Conservation (phyloP, 2,888 invertebrate genomes). For the Priocnemis perturbator region DNA sequence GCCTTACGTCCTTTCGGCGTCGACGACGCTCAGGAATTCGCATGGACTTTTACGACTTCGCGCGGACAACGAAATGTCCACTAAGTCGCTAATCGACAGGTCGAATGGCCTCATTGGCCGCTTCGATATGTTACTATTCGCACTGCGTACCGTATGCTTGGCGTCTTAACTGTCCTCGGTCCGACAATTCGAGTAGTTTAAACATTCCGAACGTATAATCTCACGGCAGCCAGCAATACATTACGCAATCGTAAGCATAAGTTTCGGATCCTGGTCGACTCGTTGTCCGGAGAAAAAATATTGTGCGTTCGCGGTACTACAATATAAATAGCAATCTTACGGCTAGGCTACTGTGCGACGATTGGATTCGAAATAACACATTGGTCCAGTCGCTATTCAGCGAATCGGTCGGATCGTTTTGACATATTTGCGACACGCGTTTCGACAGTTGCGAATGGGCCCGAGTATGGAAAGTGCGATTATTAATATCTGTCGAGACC, state of each 20-base stretch:
- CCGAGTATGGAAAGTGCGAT: slow-evolving; percentile 23
- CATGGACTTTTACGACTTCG: too few relatives aligned
- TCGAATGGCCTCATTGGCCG: too few relatives aligned
- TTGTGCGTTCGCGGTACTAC: neutral
- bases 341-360: slow-evolving; percentile 1
- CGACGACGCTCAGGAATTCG: too few relatives aligned
- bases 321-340: slow-evolving; percentile 29
- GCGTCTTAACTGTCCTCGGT: slow-evolving; percentile 8
- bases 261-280: too few relatives aligned
- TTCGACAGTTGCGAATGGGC: slow-evolving; percentile 16
- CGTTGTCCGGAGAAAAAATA: too few relatives aligned
- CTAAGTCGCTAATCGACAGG: too few relatives aligned
- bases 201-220: too few relatives aligned
- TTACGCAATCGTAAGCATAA: too few relatives aligned
- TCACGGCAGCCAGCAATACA: too few relatives aligned
- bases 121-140: neutral
- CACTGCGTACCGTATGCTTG: slow-evolving; percentile 5
- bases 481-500: slow-evolving; percentile 15
- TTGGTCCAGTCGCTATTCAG: neutral
- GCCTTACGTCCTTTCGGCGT: too few relatives aligned
- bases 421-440: slow-evolving; percentile 5
- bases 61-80: too few relatives aligned
- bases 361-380: neutral
- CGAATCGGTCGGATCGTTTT: slow-evolving; percentile 2
- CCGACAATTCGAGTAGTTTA: too few relatives aligned